Base-by-base conservation (phyloP, 2,113 vertebrate genomes). In the Elachura formosa region DNA sequence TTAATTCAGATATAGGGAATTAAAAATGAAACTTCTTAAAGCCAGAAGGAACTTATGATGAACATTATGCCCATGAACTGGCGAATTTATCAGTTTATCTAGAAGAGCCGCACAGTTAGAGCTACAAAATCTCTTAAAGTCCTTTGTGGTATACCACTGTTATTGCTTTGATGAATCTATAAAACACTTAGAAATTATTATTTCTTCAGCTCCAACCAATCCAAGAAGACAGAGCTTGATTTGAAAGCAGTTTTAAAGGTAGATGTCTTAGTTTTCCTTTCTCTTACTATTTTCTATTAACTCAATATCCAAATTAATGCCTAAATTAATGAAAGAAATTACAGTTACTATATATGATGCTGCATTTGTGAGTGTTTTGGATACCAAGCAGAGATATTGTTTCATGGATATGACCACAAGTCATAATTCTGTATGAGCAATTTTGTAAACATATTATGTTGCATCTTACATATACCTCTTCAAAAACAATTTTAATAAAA, bases 1-100 rank as follows among this genome's bases (percentile, higher is more conserved):
- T 97, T 97, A 97, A 97, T 97, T 97, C 86, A 83, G 86, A 87
- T 95, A 84, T 61, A 90, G 45, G 67, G 75, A 97, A 96, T 94
- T 95, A 87, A 94, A 95, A 96, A 96, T 93, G 54, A 97, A 97
- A 89, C n/a, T 76, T n/a, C 93, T 94, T 91, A 94, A 97, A 97
- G 64, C n/a, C 91, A 95, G 94, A 95, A 96, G 73, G 82, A 92
- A 75, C 76, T 84, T 92, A 81, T 58, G 56, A 92, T 85, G 67
- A 71, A 62, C 49, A 91, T 96, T 93, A 94, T 89, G 23, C 74
- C 87, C 34, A 43, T 80, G 82, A 94, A 61, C 36, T 49, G n/a
- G 49, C 80, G 66, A 82, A 82, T 92, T 41, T 76, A 48, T 89
- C 59, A 71, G 51, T 79, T 94, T 96, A 73, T 92, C 54, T 43